Evolutionary conservation across 2,888 invertebrate species (phyloP), one percentile per base, ranked within the genome.

Genomic region (Capitulum mitella): DNA sequence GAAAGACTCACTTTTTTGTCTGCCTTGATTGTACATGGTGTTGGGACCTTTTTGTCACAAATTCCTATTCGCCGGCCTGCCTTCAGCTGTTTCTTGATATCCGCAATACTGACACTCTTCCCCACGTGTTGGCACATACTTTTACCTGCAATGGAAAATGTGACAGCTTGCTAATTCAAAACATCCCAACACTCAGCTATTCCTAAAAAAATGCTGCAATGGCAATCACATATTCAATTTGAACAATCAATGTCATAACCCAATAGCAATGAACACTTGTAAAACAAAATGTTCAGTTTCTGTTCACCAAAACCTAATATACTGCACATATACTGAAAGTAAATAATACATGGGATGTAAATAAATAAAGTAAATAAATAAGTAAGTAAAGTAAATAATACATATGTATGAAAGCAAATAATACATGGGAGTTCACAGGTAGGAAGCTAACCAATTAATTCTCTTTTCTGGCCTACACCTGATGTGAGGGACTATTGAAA

Each of bases 31-130:
- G 70, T 29, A 26, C 70, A 70, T 3, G 78, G 77, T 77, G 80
- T 61, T 22, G 51, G 48, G 22, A 29, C 34, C 34, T 29, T 51
- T 40, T 70, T 70, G 40, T 70, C 70, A 26, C 70, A 70, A 26
- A 14, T 3, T 1, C 70, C 70, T 3, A 70, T 40, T 12, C 40
- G 37, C 6, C 70, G 37, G 10, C 37, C 37, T 10, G 70, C 37
- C 40, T 70, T 70, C 37, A 70, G 40, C 70, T 70, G 70, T 3
- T 40, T 37, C 70, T 70, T 70, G 26, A 70, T 29, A 40, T 70
- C 70, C 3, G 70, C 37, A 0, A 70, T 22, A 22, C 70, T 70
- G 37, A 70, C 70, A 40, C 70, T 70, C 40, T 70, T 70, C 6
- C 29, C 37, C 22, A 70, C 70, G 12, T 70, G 70, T 3, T 70